Conservation (phyloP, 1,140 invertebrate genomes). For the Bombus difficillimus region DNA sequence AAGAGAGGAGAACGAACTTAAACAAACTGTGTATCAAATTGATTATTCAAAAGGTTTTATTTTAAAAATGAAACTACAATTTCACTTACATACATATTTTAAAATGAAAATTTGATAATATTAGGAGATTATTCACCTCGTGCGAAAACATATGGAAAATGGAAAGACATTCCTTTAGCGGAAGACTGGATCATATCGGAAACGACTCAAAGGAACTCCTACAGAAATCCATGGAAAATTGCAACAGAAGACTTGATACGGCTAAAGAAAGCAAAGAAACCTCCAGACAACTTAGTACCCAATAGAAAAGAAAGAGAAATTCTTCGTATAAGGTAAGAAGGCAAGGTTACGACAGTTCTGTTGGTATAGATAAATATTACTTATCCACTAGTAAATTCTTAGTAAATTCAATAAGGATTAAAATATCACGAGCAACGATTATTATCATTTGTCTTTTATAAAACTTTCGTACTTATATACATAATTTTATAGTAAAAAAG, state of each 20-base stretch:
- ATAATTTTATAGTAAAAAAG: not conserved
- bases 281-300: conserved; percentile 59
- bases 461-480: not conserved
- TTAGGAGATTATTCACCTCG: conserved; percentile 27
- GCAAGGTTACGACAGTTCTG: not conserved
- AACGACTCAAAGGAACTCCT: conserved; percentile 63
- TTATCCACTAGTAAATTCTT: not conserved
- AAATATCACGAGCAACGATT: not conserved
- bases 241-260: conserved; percentile 9
- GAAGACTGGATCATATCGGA: conserved; percentile 67
- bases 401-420: not conserved
- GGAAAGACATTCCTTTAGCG: conserved; percentile 50
- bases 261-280: conserved; percentile 37
- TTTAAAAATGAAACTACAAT: too few species aligned
- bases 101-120: not conserved
- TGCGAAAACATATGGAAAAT: conserved; percentile 11
- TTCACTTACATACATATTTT: not conserved
- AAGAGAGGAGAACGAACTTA: conserved; percentile 50
- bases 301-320: conserved; percentile 70
- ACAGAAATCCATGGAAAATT: conserved; percentile 63
- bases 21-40: conserved; percentile 61
- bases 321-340: conserved; percentile 64
- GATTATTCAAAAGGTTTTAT: conserved; percentile 54
- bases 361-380: not conserved
- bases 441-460: not conserved